These are phyloP conservation scores for Platycheirus rosarum DNA, from an alignment of 2,888 invertebrate genomes.

Conservation along the genomic window DNA sequence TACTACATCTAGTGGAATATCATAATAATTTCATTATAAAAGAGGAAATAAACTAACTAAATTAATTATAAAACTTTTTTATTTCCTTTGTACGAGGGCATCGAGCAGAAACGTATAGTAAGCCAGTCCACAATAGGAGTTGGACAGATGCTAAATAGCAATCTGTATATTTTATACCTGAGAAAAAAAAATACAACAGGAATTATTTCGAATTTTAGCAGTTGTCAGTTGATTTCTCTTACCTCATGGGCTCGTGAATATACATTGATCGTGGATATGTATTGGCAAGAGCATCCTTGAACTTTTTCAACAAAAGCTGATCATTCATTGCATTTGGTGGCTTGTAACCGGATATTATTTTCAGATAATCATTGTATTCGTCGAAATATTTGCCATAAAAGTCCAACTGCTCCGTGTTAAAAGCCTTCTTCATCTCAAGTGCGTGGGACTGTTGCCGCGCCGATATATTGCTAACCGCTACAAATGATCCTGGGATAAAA, in stretches of 20 bases:
- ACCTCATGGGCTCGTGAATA: constrained; percentile 87
- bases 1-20: constrained; percentile 53
- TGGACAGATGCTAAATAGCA: constrained; percentile 86
- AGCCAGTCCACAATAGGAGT: constrained; percentile 85
- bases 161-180: constrained; percentile 86
- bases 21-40: constrained; percentile 53
- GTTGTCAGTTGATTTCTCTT: constrained; percentile 75
- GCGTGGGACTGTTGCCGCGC: constrained; percentile 85
- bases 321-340: constrained; percentile 84
- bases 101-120: constrained; percentile 85
- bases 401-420: constrained; percentile 85
- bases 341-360: constrained; percentile 82
- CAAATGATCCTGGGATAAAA: constrained; percentile 91
- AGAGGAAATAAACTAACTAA: constrained; percentile 40
- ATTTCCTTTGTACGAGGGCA: constrained; percentile 83
- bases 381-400: constrained; percentile 88
- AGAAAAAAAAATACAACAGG: no score
- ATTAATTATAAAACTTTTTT: constrained; percentile 21
- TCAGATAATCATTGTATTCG: constrained; percentile 85
- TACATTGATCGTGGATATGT: constrained; percentile 86
- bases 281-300: constrained; percentile 86
- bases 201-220: not conserved
- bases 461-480: constrained; percentile 87
- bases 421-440: constrained; percentile 86
- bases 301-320: constrained; percentile 84